phyloP scores from a whole-genome alignment of 2,888 invertebrate genomes.

The Agonum fuliginosum region DNA sequence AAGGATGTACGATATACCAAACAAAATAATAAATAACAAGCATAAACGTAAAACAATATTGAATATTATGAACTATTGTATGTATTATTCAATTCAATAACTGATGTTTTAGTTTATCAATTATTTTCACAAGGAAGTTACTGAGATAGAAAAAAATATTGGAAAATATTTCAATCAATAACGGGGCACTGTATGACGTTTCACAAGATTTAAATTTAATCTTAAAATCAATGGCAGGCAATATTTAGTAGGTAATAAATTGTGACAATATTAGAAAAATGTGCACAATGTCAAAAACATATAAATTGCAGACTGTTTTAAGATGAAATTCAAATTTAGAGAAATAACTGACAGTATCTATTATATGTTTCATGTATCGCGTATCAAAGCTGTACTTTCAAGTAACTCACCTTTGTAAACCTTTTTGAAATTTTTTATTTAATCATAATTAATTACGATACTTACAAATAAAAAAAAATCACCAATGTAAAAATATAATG shows the following conservation, averaged over 20 bases:
- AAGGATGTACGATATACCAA: slow-evolving; percentile 45
- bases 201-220: slow-evolving; percentile 36
- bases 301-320: slow-evolving; percentile 15
- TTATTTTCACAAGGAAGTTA: slow-evolving; percentile 14
- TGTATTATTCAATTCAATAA: neutral
- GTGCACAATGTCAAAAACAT: slow-evolving; percentile 10
- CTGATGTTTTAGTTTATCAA: slow-evolving; percentile 31
- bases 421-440: slow-evolving; percentile 2
- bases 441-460: slow-evolving; percentile 7
- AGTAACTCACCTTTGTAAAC: slow-evolving; percentile 31
- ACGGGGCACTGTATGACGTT: neutral
- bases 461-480: slow-evolving; percentile 11
- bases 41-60: slow-evolving; percentile 56
- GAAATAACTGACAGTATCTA: slow-evolving; percentile 5
- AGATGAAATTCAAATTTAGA: slow-evolving; percentile 22
- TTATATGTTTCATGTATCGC: neutral
- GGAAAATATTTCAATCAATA: slow-evolving; percentile 19
- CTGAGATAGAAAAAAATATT: slow-evolving; percentile 2
- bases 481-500: neutral
- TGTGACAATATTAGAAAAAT: slow-evolving; percentile 28
- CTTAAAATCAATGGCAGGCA: slow-evolving; percentile 34
- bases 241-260: slow-evolving; percentile 23
- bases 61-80: slow-evolving; percentile 32
- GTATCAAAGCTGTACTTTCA: neutral
- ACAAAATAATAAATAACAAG: slow-evolving; percentile 58